Base-by-base conservation (phyloP, 2,113 vertebrate species). In the Triplophysa dalaica region DNA sequence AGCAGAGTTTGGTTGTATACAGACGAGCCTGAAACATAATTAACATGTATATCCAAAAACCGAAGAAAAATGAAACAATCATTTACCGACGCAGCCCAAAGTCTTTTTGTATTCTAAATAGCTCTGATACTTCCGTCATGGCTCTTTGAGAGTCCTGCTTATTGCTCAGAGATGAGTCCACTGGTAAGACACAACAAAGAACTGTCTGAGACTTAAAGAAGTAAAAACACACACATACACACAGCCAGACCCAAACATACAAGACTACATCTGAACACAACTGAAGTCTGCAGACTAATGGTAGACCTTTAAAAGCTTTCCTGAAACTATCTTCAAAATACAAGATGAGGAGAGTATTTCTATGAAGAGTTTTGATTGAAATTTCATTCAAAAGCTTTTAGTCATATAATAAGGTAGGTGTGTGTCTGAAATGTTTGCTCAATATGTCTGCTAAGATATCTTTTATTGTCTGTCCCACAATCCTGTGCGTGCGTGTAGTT, bases 91-190 rank as follows among this genome's bases (percentile, higher is more conserved):
- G 60, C 12, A 38, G 17, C 22, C 65, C 83, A 82, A 84, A 75
- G 81, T 78, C 22, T 78, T 81, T 82, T 63, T 70, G 72, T 79
- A 82, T 80, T 90, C 86, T 86, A 87, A 89, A 86, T 75, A 70
- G 81, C 79, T 83, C 61, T 89, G 88, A 86, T 86, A 90, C 88
- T 91, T 90, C 72, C 75, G 24, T 85, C 52, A 8, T 75, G 77
- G 75, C 68, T 82, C 81, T 83, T 84, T 83, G 79, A 83, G 75
- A 87, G 85, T 82, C 52, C 81, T 86, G 80, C 13, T 69, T n/a
- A 72, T 60, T 54, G 29, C 62, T 68, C n/a, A 19, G 67, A 70
- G 33, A 81, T 70, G 74, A 73, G 78, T 76, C 80, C 66, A 62
- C 19, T 80, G 69, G 80, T 29, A 61, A 74, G 77, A 78, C 4